A percentile compares a stretch with the other conserved stretches of the same genome.
These are phyloP conservation scores for Chelonoidis abingdonii DNA, from an alignment of 2,113 vertebrate genomes.

Conservation along the genomic window DNA sequence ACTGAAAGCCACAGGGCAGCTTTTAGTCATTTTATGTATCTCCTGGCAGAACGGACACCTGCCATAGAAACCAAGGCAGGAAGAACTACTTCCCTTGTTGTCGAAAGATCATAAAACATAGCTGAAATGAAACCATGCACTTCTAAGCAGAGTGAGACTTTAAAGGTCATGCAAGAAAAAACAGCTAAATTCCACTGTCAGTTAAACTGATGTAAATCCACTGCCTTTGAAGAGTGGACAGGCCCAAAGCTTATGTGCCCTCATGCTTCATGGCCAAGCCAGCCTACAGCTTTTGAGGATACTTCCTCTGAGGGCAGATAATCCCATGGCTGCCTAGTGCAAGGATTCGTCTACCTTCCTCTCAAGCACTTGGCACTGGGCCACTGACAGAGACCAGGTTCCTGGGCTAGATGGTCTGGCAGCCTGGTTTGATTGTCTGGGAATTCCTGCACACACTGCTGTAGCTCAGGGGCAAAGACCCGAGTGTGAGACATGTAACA, in stretches of 20 bases:
- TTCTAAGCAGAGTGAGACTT: neutral
- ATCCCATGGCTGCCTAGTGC: neutral
- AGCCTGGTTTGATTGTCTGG: neutral
- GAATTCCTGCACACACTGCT: neutral
- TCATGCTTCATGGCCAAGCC: neutral
- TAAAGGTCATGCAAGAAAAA: neutral
- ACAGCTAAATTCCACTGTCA: neutral
- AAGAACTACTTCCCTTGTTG: rapidly evolving
- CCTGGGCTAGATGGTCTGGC: neutral
- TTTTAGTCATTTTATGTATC: rapidly evolving
- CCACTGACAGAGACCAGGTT: neutral
- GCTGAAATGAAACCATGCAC: neutral
- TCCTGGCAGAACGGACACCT: neutral
- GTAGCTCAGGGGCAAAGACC: neutral
- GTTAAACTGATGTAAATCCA: neutral
- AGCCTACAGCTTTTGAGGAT: neutral
- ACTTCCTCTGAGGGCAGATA: neutral
- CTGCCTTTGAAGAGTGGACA: neutral
- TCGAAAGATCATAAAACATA: neutral
- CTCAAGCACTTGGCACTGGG: neutral
- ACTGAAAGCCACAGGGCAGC: rapidly evolving
- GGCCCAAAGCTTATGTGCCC: neutral
- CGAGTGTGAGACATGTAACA: neutral
- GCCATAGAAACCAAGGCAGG: rapidly evolving
- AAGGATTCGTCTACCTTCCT: neutral